phyloP scores from a whole-genome alignment of 2,888 invertebrate species.

The Coleophora deauratella region DNA sequence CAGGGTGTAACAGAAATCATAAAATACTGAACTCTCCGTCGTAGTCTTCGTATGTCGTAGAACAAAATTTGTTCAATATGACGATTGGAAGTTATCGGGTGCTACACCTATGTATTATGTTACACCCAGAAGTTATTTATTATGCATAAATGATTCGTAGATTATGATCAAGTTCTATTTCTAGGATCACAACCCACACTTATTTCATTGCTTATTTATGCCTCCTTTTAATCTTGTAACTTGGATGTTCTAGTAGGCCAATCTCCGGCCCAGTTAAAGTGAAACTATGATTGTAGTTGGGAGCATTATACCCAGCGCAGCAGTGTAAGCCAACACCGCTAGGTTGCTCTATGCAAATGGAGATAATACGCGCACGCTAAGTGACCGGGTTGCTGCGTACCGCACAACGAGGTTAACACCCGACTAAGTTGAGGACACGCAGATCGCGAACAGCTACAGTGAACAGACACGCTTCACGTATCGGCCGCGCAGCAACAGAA shows the following conservation, averaged over 20 bases:
- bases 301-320: slow-evolving; percentile 41
- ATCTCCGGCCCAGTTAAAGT: slow-evolving; percentile 16
- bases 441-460: slow-evolving; percentile 35
- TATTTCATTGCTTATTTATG: too few species aligned
- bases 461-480: slow-evolving; percentile 34
- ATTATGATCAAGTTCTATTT: too few species aligned
- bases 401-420: slow-evolving; percentile 16
- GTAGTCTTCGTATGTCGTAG: too few species aligned
- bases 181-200: too few species aligned
- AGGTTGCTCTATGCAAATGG: slow-evolving; percentile 67
- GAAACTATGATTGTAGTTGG: slow-evolving; percentile 30
- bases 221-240: too few species aligned
- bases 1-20: too few species aligned
- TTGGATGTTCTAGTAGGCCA: neutral
- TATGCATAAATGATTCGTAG: too few species aligned
- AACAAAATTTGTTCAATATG: too few species aligned
- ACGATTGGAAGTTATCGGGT: too few species aligned
- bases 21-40: too few species aligned
- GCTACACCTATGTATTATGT: too few species aligned
- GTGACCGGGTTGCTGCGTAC: slow-evolving; percentile 60
- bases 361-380: slow-evolving; percentile 62
- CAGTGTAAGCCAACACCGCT: slow-evolving; percentile 56
- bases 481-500: slow-evolving; percentile 51
- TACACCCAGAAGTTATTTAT: too few species aligned
- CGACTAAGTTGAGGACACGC: slow-evolving; percentile 28